phyloP scores from a whole-genome alignment of 2,113 vertebrate genomes.

The Forbesichthys agassizii region DNA sequence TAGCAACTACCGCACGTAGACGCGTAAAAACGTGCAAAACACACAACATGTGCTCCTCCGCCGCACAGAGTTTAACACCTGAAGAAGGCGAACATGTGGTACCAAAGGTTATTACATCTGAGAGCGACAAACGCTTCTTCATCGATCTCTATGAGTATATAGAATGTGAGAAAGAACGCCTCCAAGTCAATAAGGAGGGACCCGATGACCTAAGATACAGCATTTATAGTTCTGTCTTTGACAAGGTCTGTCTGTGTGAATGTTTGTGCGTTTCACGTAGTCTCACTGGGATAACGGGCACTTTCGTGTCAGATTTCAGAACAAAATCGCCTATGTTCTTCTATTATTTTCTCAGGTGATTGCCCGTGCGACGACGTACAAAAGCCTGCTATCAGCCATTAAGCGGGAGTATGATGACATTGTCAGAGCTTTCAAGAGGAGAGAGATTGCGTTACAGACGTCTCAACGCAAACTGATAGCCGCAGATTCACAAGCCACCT shows the following conservation, averaged over 20 bases:
- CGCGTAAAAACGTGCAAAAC: no score
- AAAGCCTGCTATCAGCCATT: slow-evolving; percentile 75
- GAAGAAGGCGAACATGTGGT: slow-evolving; percentile 20
- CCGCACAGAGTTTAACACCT: background rate
- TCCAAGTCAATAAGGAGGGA: slow-evolving; percentile 53
- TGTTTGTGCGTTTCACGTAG: no score
- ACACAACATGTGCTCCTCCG: no score
- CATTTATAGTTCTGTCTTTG: slow-evolving; percentile 70
- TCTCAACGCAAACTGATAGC: slow-evolving; percentile 60
- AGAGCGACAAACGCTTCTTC: slow-evolving; percentile 66
- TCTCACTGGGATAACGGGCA: background rate
- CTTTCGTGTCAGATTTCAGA: background rate
- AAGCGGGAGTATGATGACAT: slow-evolving; percentile 77
- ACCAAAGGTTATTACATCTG: slow-evolving; percentile 21
- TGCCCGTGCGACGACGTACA: slow-evolving; percentile 68
- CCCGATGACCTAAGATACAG: slow-evolving; percentile 64
- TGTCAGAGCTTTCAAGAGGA: slow-evolving; percentile 70
- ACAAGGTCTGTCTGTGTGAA: slow-evolving; percentile 51
- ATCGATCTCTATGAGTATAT: slow-evolving; percentile 59
- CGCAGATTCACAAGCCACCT: slow-evolving; percentile 49
- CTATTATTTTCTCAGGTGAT: slow-evolving; percentile 65
- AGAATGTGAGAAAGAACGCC: slow-evolving; percentile 59
- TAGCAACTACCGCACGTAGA: no score
- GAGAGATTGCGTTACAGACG: slow-evolving; percentile 42
- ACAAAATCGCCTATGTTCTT: background rate